Base-by-base conservation (phyloP, 2,113 vertebrate genomes). In the Heterotilapia buettikoferi region DNA sequence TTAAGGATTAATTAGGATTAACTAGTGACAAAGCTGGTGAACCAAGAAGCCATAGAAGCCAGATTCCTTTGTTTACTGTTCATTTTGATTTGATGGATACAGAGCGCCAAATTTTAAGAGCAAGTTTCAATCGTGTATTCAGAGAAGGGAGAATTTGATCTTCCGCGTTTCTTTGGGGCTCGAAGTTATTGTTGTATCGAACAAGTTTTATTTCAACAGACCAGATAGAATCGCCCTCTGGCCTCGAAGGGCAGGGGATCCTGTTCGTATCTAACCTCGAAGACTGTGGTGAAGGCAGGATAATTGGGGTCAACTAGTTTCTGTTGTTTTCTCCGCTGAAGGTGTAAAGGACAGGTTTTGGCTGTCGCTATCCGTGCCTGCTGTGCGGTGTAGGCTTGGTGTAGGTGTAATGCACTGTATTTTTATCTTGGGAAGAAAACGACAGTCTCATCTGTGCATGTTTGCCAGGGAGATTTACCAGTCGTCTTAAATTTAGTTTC, bases 231-330 rank as follows among this genome's bases (percentile, higher is more conserved):
- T 36, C 7, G 7, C 82, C 14, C 56, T 89, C 47, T 80, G 79
- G 63, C 57, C 83, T 36, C 6, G 6, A 31, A 45, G 80, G 63
- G 68, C 80, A 73, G 24, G 31, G 18, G 71, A 13, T 78, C 71
- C 18, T 90, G 90, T 89, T 91, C 63, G 80, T 79, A 33, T 79
- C 71, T 85, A 63, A 88, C 76, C 80, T 85, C 12, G 1, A 54
- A 79, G 50, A 61, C 59, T 2, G 9, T 71, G 80, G 82, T 81
- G 68, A 91, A 83, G 16, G 66, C 59, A 63, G 45, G 80, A 86
- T 92, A 90, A 94, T 91, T 92, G 92, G 84, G 88, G 86, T 92
- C 84, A 92, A 76, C 36, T 43, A 11, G 36, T 85, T 84, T 89
- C 63, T 24, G 54, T 61, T 66, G 29, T 78, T 90, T 89, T 88